Evolutionary conservation across 2,888 invertebrate species (phyloP).

Genomic region (Amiota communis): DNA sequence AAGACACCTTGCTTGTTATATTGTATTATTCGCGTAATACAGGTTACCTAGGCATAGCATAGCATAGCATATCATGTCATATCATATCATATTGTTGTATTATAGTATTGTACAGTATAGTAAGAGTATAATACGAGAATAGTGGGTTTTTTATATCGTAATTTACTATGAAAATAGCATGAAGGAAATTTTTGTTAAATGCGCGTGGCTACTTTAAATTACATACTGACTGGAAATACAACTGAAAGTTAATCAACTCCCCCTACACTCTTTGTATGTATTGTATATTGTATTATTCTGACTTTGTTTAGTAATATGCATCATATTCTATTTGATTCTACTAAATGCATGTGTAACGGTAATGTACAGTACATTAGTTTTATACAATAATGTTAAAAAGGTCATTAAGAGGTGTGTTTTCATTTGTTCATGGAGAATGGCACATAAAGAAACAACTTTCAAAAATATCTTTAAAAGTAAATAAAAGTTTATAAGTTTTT

Average conservation of each 20-base stretch:
- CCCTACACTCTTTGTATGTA: too few relatives aligned
- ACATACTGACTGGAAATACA: not conserved
- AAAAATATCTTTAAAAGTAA: not conserved
- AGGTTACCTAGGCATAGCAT: too few relatives aligned
- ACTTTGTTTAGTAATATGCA: too few relatives aligned
- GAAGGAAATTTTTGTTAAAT: slow-evolving; percentile 2
- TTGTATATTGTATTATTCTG: too few relatives aligned
- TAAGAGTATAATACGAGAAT: not conserved
- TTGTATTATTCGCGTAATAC: too few relatives aligned
- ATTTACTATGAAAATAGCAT: not conserved
- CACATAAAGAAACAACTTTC: slow-evolving; percentile 3
- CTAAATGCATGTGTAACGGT: slow-evolving; percentile 14
- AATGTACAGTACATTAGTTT: not conserved
- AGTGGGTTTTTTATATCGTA: not conserved
- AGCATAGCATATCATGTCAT: too few relatives aligned
- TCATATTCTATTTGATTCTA: not conserved
- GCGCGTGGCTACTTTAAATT: not conserved
- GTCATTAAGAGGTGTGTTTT: not conserved
- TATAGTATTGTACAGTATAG: not conserved
- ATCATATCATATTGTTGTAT: not conserved
- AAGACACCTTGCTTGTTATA: not conserved
- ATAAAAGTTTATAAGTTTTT: not conserved
- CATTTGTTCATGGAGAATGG: not conserved
- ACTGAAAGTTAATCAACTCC: slow-evolving; percentile 1
- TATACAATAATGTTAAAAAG: slow-evolving; percentile 6